Evolutionary conservation across 2,113 vertebrate genomes (phyloP).

Genomic region (Clarias gariepinus): DNA sequence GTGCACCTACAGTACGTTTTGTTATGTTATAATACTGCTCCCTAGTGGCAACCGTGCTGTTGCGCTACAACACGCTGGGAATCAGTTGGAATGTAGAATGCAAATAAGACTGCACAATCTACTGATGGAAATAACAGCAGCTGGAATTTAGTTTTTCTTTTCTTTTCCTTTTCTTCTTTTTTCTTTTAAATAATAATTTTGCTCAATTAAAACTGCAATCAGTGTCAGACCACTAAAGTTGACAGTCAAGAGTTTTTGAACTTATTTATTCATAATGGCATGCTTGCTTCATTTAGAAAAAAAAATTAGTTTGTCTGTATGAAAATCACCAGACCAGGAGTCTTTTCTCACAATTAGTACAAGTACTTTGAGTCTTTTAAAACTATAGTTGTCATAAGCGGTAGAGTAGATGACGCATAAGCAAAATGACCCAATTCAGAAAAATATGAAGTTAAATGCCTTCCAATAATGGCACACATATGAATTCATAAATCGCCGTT

Average conservation of each 20-base stretch:
- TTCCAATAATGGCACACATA: no score
- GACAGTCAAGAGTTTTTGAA: neutral
- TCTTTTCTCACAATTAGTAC: neutral
- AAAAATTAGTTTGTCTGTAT: neutral
- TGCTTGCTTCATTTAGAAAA: no score
- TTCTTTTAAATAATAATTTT: neutral
- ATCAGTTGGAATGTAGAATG: neutral
- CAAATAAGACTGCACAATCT: neutral
- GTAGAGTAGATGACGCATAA: no score
- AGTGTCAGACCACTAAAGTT: neutral
- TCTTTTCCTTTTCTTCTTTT: no score
- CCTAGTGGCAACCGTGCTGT: no score
- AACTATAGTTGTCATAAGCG: no score
- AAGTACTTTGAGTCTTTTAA: neutral
- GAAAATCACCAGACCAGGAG: neutral
- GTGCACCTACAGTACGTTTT: conserved; percentile 19
- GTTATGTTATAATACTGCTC: no score
- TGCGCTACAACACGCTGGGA: neutral
- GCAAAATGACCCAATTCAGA: no score
- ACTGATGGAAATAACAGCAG: neutral
- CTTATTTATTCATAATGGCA: neutral
- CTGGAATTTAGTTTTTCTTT: neutral
- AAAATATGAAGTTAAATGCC: no score
- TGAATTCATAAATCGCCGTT: no score
- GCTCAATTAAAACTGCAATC: neutral